phyloP scores from a whole-genome alignment of 2,113 vertebrate species.

The Chaenogobius annularis region DNA sequence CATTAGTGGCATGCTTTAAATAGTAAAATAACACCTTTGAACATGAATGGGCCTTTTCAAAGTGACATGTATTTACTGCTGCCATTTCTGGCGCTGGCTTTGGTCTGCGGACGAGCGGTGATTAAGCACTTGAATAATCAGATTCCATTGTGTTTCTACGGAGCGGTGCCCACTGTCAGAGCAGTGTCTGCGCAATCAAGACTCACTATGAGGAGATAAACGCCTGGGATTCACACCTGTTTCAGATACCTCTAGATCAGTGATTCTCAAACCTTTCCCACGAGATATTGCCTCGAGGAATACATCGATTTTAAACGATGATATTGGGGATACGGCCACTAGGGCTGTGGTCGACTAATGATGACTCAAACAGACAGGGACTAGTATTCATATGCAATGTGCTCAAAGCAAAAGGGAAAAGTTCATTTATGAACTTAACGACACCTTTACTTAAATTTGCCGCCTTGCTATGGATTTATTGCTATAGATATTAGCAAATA shows the following conservation, averaged over 20 bases:
- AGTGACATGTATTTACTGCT: slow-evolving; percentile 9
- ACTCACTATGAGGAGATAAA: background rate
- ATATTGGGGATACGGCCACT: too few relatives aligned
- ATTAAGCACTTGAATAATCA: slow-evolving; percentile 6
- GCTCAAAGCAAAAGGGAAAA: background rate
- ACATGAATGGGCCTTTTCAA: slow-evolving; percentile 1
- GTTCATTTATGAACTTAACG: background rate
- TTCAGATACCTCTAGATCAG: background rate
- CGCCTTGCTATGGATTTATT: too few relatives aligned
- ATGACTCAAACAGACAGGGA: too few relatives aligned
- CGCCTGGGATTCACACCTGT: background rate
- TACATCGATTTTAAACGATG: background rate
- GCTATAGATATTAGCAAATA: too few relatives aligned
- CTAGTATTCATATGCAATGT: too few relatives aligned
- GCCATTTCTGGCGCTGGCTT: slow-evolving; percentile 3
- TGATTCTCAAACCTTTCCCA: background rate
- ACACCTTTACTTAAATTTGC: background rate
- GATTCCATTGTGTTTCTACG: background rate
- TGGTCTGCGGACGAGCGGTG: background rate
- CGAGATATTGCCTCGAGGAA: background rate
- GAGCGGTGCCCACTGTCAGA: slow-evolving; percentile 1
- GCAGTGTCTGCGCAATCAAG: background rate
- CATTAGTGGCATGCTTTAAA: slow-evolving; percentile 31
- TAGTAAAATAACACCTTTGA: slow-evolving; percentile 22
- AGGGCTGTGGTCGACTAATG: too few relatives aligned